Evolutionary conservation across 1,140 invertebrate genomes (phyloP).

Genomic region (Drosophila sp.): DNA sequence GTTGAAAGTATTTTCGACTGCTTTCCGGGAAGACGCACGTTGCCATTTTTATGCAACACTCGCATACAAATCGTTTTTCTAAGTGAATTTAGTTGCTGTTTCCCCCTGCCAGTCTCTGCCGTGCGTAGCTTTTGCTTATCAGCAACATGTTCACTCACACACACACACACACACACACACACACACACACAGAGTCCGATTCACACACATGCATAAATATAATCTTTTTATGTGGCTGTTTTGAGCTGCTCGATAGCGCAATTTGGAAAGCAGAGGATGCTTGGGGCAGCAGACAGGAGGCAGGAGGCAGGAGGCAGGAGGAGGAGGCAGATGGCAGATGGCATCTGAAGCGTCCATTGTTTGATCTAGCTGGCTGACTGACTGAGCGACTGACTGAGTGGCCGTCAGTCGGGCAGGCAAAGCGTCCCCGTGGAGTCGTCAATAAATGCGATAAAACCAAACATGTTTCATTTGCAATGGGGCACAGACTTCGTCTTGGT

Average conservation of each 20-base stretch:
- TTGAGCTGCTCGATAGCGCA: constrained; percentile 76
- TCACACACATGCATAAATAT: constrained; percentile 65
- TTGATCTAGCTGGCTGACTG: constrained; percentile 61
- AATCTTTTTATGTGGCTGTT: constrained; percentile 81
- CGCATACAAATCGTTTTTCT: constrained; percentile 63
- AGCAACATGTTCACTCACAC: constrained; percentile 11
- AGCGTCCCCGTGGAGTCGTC: constrained; percentile 78
- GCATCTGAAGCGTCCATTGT: constrained; percentile 59
- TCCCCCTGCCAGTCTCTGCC: constrained; percentile 3
- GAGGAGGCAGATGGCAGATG: constrained; percentile 9
- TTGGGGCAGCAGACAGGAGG: not conserved
- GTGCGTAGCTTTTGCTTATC: constrained; percentile 18
- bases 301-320: not conserved
- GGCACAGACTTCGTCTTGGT: constrained; percentile 10
- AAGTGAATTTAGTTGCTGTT: constrained; percentile 70
- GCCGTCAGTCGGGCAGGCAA: constrained; percentile 45
- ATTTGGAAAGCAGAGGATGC: constrained; percentile 36
- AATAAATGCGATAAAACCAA: constrained; percentile 83
- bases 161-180: constrained; percentile 24
- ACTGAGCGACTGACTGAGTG: constrained; percentile 21
- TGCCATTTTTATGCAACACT: constrained; percentile 38
- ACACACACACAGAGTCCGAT: too few relatives aligned
- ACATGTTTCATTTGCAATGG: constrained; percentile 79
- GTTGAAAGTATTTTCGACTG: constrained; percentile 3
- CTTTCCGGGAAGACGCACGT: constrained; percentile 22